Percentiles rank a stretch among this genome's conserved stretches.
Conservation (phyloP, 2,113 vertebrate genomes). For the Sapayoa aenigma region DNA sequence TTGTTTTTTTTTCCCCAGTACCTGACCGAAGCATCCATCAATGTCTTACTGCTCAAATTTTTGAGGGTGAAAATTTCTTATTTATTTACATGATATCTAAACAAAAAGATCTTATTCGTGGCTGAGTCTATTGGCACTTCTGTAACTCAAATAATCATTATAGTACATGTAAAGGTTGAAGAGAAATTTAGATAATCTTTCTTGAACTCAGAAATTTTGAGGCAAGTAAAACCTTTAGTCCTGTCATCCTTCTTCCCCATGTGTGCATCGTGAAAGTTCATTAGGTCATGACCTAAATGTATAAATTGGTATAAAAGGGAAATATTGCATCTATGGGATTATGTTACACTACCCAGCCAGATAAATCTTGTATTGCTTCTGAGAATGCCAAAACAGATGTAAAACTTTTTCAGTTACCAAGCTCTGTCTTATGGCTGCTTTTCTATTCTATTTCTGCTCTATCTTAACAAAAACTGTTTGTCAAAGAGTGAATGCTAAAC, state of each 20-base stretch:
- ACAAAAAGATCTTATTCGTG: neutral
- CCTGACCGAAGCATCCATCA: neutral
- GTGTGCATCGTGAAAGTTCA: neutral
- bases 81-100: neutral
- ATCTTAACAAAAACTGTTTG: neutral
- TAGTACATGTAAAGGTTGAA: neutral
- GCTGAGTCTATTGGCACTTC: neutral
- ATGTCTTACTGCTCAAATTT: neutral
- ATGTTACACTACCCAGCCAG: neutral
- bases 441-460: neutral
- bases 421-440: neutral
- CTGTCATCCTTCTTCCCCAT: neutral
- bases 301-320: neutral
- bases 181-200: neutral
- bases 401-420: neutral
- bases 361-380: neutral
- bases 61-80: neutral
- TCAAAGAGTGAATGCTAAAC: neutral
- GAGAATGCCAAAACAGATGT: neutral
- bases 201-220: neutral
- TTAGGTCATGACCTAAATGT: neutral
- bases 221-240: neutral
- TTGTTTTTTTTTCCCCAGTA: neutral
- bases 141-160: neutral
- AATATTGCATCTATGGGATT: neutral